These are phyloP conservation scores for Tiliqua scincoides DNA, from an alignment of 2,113 vertebrate species.

Conservation along the genomic window DNA sequence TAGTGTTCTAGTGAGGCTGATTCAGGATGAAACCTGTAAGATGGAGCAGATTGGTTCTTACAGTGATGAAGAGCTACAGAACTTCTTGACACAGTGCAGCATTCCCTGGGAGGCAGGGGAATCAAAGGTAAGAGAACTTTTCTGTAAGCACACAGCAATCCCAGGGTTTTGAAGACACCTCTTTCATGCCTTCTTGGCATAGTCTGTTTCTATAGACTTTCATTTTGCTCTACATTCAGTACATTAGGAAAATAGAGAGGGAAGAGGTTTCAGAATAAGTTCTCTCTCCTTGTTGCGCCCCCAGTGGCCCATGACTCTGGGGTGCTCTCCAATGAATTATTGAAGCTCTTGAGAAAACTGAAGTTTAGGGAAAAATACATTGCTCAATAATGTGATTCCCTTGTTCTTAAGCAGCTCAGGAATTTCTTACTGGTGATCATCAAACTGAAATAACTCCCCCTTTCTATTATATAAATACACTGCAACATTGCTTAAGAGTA, in stretches of 20 bases:
- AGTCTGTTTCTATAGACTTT: background rate
- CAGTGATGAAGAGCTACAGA: slow-evolving; percentile 81
- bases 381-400: too few relatives aligned
- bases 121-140: slow-evolving; percentile 79
- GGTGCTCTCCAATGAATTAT: too few relatives aligned
- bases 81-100: slow-evolving; percentile 81
- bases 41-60: slow-evolving; percentile 85
- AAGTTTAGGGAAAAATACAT: too few relatives aligned
- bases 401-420: too few relatives aligned
- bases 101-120: slow-evolving; percentile 70
- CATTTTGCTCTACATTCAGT: slow-evolving; percentile 1
- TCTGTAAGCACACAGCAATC: slow-evolving; percentile 16
- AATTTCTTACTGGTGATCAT: background rate
- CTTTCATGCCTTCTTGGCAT: slow-evolving; percentile 5
- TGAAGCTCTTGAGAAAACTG: too few relatives aligned
- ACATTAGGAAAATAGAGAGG: background rate
- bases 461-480: background rate
- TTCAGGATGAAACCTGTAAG: slow-evolving; percentile 87
- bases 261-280: too few relatives aligned
- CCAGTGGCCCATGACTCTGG: too few relatives aligned
- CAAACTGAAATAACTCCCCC: background rate
- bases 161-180: background rate
- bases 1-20: slow-evolving; percentile 85
- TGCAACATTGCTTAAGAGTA: background rate
- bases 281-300: too few relatives aligned